Evolutionary conservation across 2,113 vertebrate species (phyloP), one percentile per base, ranked within the genome.

Genomic region (Menura novaehollandiae): DNA sequence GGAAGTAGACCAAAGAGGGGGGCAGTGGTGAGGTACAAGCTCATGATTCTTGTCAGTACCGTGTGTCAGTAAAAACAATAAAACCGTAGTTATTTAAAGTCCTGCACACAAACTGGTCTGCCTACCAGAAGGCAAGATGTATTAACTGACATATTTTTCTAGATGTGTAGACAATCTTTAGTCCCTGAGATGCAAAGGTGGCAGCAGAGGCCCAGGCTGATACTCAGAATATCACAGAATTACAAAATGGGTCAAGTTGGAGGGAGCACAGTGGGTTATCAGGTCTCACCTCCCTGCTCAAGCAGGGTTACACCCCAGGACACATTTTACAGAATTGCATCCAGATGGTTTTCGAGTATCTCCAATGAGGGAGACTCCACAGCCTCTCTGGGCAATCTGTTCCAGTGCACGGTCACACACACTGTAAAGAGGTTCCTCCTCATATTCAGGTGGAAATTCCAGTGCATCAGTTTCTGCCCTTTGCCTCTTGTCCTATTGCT

Each of bases 401-500:
- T 90, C 14, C 43, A 83, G 41, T 27, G 26, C 26, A 19, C 26
- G 13, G 63, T 49, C 63, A 62, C 12, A 26, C 30, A 32, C 47
- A 83, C 41, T 69, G 55, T 35, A 55, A 69, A 0, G 2, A 83
- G 53, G 10, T 47, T 75, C 30, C 19, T 6, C 41, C n/a, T 32
- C 14, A 35, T 15, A 15, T 47, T 76, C 7, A 41, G 30, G 41
- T 35, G 30, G 21, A 90, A 35, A 5, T 76, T 55, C 17, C 41
- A 18, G 30, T 41, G 26, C 21, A 55, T 35, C 24, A 22, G 11
- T 5, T 22, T 55, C 47, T 62, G 41, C 30, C 21, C 4, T 0
- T 6, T 58, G 13, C 35, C 32, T 51, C 35, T 37, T 0, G 0
- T 75, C n/a, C 39, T 41, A 22, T 2, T 55, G 46, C n/a, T 27